Conservation (phyloP, 1,140 invertebrate genomes). For the Hycleus phaleratus region DNA sequence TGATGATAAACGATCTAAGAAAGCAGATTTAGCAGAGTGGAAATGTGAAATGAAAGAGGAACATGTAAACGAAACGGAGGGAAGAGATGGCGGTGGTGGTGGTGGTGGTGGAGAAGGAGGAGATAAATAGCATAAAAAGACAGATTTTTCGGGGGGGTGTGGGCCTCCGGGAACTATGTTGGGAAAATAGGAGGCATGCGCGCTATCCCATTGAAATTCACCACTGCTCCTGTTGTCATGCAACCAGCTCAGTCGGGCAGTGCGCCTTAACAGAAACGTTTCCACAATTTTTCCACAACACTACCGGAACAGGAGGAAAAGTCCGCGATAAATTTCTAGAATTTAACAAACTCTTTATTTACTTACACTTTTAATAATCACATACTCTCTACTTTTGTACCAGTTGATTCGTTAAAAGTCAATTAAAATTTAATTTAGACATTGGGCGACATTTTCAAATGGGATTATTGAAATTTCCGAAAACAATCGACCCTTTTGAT, state of each 20-base stretch:
- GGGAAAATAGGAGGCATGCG: constrained; percentile 21
- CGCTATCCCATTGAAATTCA: constrained; percentile 19
- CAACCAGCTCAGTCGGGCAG: constrained; percentile 25
- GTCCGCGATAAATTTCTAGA: not conserved
- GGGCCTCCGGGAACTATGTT: constrained; percentile 22
- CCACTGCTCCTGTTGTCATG: constrained; percentile 22
- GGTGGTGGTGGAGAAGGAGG: not conserved
- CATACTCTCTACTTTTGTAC: too few species aligned
- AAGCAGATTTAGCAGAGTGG: constrained; percentile 32
- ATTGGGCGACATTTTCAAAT: too few species aligned
- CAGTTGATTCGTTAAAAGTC: too few species aligned
- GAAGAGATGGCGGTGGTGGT: not conserved
- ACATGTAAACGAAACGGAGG: constrained; percentile 31
- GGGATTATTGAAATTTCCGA: constrained; percentile 13
- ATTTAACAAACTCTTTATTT: too few species aligned
- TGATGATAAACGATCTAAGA: constrained; percentile 30
- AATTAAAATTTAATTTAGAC: too few species aligned
- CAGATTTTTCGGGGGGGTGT: constrained; percentile 27
- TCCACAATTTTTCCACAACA: not conserved
- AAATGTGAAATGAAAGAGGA: constrained; percentile 32
- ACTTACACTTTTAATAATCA: too few species aligned
- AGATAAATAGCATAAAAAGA: constrained; percentile 33
- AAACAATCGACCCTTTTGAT: constrained; percentile 18
- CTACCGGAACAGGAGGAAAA: not conserved
- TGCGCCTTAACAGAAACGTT: constrained; percentile 5